These are phyloP conservation scores for Aurelia aurita DNA, from an alignment of 30 jellyfish, hydroid and myxozoan genomes.

Conservation along the genomic window DNA sequence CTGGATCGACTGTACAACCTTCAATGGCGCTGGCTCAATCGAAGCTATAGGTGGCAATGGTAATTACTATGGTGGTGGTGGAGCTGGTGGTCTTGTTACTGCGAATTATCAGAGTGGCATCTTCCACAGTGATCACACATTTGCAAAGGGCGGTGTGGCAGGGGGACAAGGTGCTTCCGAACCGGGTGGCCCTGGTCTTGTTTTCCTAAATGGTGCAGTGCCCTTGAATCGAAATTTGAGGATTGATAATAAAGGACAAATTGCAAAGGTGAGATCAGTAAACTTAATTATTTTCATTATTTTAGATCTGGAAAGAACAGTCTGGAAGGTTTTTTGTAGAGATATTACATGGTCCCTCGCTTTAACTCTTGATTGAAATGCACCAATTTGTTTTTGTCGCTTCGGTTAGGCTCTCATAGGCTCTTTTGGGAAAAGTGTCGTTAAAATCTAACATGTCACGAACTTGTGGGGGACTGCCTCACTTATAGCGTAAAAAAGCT, in stretches of 20 bases:
- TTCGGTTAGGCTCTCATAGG: no score
- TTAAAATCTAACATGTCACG: no score
- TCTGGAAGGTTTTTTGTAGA: no score
- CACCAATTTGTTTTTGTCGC: no score
- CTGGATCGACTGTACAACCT: conserved; percentile 39
- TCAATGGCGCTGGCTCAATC: conserved; percentile 47
- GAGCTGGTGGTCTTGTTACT: conserved; percentile 58
- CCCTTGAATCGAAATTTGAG: conserved; percentile 55
- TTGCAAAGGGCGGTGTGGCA: conserved; percentile 61
- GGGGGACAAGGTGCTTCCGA: conserved; percentile 58
- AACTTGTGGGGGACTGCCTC: no score
- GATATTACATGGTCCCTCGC: no score
- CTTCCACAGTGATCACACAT: conserved; percentile 62
- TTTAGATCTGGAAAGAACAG: no score
- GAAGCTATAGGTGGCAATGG: conserved; percentile 70
- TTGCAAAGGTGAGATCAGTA: conserved; percentile 34
- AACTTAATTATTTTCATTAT: no score
- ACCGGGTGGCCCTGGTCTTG: conserved; percentile 73
- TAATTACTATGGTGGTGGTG: conserved; percentile 62
- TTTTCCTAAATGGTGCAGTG: conserved; percentile 25
- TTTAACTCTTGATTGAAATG: no score
- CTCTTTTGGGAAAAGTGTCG: no score
- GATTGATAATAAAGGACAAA: conserved; percentile 61
- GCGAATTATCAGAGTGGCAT: conserved; percentile 55
- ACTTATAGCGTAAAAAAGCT: no score